Evolutionary conservation across 2,888 invertebrate genomes (phyloP), one percentile per base, ranked within the genome.

Genomic region (Chrysolina haemoptera): DNA sequence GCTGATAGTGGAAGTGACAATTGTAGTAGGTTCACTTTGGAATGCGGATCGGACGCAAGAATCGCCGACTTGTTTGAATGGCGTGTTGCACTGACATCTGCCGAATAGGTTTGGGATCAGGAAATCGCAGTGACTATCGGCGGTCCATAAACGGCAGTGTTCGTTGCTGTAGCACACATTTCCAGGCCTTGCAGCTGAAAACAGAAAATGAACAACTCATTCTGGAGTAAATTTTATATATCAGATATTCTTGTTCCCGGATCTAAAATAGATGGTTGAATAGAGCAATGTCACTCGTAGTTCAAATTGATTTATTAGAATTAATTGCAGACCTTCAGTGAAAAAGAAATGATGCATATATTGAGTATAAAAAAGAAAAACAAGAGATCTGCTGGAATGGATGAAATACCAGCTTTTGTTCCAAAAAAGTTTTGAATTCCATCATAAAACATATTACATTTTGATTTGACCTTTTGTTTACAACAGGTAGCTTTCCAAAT

Each of bases 81-180:
- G 92, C 11, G 92, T 87, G 80, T 93, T 93, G 86, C 97, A 97
- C 76, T 94, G 93, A 84, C 97, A 97, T 84, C 95, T 92, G 64
- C 97, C 97, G 85, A 96, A 96, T 12, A 97, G 91, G 86, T 96
- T 95, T 40, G 96, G 95, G 80, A 97, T 96, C 68, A 96, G 91
- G 86, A 95, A 97, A 87, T 96, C 96, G 84, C 97, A 97, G 84
- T 95, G 94, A 78, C 95, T 95, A 85, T 94, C 93, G 76, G 91
- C 91, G 82, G 95, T 95, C 91, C 94, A 95, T 84, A 96, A 91
- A 75, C 93, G 92, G 86, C 97, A 97, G 87, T 97, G 97, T 75
- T 94, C 94, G 86, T 96, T 95, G 85, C 95, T 96, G 88, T 96
- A 96, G 87, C 97, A 97, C 50, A 96, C 95, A 82, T 95, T 94